Base-by-base conservation (phyloP, 2,888 invertebrate genomes). In the Seira musarum region DNA sequence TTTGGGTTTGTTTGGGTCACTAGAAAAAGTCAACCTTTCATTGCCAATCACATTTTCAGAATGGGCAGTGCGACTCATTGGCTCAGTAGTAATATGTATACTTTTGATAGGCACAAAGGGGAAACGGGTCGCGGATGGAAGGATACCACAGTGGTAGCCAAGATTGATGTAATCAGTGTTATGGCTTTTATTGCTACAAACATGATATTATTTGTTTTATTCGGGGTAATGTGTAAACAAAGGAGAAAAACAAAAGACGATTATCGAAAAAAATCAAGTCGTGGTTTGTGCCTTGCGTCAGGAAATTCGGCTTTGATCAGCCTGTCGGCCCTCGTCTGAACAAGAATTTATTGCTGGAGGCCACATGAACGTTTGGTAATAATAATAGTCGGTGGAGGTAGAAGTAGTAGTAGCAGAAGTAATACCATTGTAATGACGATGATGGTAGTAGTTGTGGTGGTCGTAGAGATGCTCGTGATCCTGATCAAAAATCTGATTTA, bases 131-230 rank as follows among this genome's bases (percentile, higher is more conserved):
- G 21, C 21, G 21, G 60, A 13, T 2, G 60, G 60, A 60, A 60
- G 60, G 60, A 60, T 60, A 22, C 21, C 60, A 60, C 60, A 60
- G 60, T 60, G 60, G 19, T 60, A 22, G 60, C 15, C 70, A 40
- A n/a, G 60, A 61, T 61, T 30, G 70, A 35, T 35, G 46, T 64
- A 64, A 72, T 64, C 61, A 46, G 35, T 64, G 60, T 65, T 66
- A 60, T 60, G 65, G 30, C 72, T 67, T 72, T 78, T 78, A 72
- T 49, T 65, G 66, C 71, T 40, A n/a, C 61, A 53, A 77, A 72
- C 78, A 78, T 78, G 15, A 60, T 60, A 60, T 60, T 60, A 71
- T 68, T 67, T 70, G 60, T 71, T 25, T 78, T 24, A 69, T 24
- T 71, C 70, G 35, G 15, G 63, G 35, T 17, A 66, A 72, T 19